A percentile compares a stretch with the other conserved stretches of the same genome.
Evolutionary conservation across 2,797 vertebrate genomes (phyloP).

Genomic region (Melanogrammus aeglefinus): DNA sequence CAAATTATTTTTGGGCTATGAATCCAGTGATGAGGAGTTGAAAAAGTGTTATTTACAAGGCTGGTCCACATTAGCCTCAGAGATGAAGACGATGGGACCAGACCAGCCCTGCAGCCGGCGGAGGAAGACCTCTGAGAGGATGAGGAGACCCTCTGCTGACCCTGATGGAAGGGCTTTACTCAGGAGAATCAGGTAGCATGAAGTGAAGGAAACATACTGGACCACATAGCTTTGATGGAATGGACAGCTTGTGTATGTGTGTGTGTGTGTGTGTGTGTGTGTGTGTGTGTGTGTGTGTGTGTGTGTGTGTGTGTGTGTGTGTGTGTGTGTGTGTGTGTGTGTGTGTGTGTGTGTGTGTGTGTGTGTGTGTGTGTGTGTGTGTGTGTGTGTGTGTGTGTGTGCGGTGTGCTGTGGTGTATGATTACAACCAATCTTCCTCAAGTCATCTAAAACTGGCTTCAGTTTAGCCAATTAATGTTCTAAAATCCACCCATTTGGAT

Average conservation of each 20-base stretch:
- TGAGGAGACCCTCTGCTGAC: conserved; percentile 4
- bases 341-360: background rate
- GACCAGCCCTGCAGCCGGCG: background rate
- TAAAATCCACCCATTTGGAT: background rate
- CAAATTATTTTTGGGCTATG: background rate
- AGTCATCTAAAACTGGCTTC: background rate
- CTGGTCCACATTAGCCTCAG: conserved; percentile 8
- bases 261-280: background rate
- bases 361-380: background rate
- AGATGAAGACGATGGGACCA: conserved; percentile 20
- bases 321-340: background rate
- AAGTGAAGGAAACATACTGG: background rate
- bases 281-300: background rate
- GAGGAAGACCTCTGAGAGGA: conserved; percentile 11
- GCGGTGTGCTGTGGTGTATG: background rate
- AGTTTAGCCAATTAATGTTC: background rate
- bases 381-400: background rate
- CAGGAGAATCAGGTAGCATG: conserved; percentile 54
- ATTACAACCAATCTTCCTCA: background rate
- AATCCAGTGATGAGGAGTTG: background rate
- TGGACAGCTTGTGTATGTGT: background rate
- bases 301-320: background rate
- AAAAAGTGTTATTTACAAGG: conserved; percentile 7
- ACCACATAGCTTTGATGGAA: background rate
- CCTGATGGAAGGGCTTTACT: conserved; percentile 31